Evolutionary conservation across 2,888 invertebrate genomes (phyloP), one percentile per base, ranked within the genome.

Genomic region (Thecocarcelia acutangulata): DNA sequence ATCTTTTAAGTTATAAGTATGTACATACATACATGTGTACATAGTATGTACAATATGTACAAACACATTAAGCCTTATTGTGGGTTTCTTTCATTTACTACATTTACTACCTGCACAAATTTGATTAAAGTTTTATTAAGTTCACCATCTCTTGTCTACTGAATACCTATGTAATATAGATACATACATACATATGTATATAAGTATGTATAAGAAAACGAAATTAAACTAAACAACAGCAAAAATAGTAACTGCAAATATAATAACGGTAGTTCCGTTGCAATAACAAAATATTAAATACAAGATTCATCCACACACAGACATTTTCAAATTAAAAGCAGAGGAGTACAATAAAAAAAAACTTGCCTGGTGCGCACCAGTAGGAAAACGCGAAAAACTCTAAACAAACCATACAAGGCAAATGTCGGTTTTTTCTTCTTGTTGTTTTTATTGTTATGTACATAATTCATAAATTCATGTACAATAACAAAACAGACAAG

Each of bases 291-390:
- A 81, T 75, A 72, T 75, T 72, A 83, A 72, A 75, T 50, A 78
- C 33, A 63, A 46, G 74, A 75, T 76, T 83, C 74, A 82, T 74
- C 1, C 9, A 28, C 11, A 19, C 13, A 3, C 4, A 0, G 52
- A 72, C 73, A 28, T 56, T 52, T 17, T 24, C 24, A 48, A 40
- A 50, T 17, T 63, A 5, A 46, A 4, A 13, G 37, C 28, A 48
- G 13, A 33, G 17, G 61, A 68, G 72, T 1, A 44, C 24, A 17
- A 37, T 9, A 79, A 70, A 72, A 48, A 70, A 73, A 78, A 44
- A 85, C 83, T 64, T 87, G 88, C 87, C 87, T 87, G 86, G 87
- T 86, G 87, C 86, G 84, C 84, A 87, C 88, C 88, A 88, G 88
- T 88, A 88, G 87, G 88, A 88, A 88, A 86, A 85, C 85, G 84